Base-by-base conservation (phyloP, 2,888 invertebrate genomes). In the Opisthograptis luteolata region DNA sequence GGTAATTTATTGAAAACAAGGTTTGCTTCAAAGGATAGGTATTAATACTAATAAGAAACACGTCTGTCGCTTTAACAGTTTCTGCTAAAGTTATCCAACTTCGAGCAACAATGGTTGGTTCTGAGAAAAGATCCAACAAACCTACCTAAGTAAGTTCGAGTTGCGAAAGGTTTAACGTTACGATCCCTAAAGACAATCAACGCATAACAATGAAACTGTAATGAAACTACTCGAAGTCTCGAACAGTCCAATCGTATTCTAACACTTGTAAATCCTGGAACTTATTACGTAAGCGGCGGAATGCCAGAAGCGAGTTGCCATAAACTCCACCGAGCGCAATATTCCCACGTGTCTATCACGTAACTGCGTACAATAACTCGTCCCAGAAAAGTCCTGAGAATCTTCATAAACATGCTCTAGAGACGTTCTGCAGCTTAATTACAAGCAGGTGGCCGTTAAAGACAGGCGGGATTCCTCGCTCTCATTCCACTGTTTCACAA, bases 321-420 rank as follows among this genome's bases (percentile, higher is more conserved):
- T 60, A 60, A 58, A 60, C 53, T 48, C 35, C 12, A n/a, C 40
- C n/a, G n/a, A 17, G 50, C 25, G 48, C 46, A 55, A 55, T 60
- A 53, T 55, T 55, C 60, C 58, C 58, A 58, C 50, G 55, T 40
- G 48, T 40, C 44, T 35, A 30, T 45, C 40, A 41, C 34, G 44
- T 51, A 44, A 49, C 37, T 46, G 44, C 43, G 31, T 42, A 39
- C 28, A 52, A 53, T 58, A 46, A 53, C 48, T 48, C 35, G 45
- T 44, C 52, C 43, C 45, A 34, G 53, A 54, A 60, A 60, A 58
- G 46, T 55, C 47, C 45, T 37, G 56, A 15, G 59, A 61, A 55
- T 59, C 54, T 56, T 41, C 54, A 54, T 61, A 61, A 60, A 56
- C 54, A 55, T 55, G 49, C 40, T 55, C 34, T 34, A 15, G 41